Percentiles rank a stretch among this genome's conserved stretches.
These are phyloP conservation scores for Ormyrus thymus DNA, from an alignment of 2,888 invertebrate genomes.

Conservation along the genomic window DNA sequence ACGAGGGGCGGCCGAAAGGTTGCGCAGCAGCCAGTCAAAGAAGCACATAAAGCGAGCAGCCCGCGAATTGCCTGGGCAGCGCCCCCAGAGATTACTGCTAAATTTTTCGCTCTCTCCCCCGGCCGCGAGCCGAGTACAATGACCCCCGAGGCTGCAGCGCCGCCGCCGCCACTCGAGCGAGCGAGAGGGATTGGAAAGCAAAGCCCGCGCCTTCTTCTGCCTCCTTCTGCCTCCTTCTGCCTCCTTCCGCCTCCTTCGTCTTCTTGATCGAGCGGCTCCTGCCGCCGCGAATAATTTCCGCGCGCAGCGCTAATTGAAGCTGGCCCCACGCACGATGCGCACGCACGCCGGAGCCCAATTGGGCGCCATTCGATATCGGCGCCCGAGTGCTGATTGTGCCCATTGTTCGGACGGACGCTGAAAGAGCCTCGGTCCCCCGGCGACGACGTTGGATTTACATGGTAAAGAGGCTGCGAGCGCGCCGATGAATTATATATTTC, in stretches of 20 bases:
- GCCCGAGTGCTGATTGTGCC: slow-evolving; percentile 72
- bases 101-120: slow-evolving; percentile 66
- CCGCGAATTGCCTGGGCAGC: slow-evolving; percentile 59
- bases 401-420: slow-evolving; percentile 65
- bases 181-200: slow-evolving; percentile 41
- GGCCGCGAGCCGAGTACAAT: neutral
- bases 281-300: slow-evolving; percentile 9
- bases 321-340: neutral
- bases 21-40: slow-evolving; percentile 65
- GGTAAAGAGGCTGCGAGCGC: slow-evolving; percentile 1
- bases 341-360: neutral
- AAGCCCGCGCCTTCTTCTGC: slow-evolving; percentile 18
- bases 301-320: neutral
- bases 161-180: slow-evolving; percentile 6
- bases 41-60: slow-evolving; percentile 68
- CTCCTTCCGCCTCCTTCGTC: neutral
- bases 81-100: slow-evolving; percentile 63
- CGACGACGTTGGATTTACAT: slow-evolving; percentile 24
- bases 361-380: slow-evolving; percentile 67
- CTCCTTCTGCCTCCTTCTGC: neutral
- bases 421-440: neutral
- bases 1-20: slow-evolving; percentile 48
- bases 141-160: neutral
- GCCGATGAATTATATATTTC: slow-evolving; percentile 45
- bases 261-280: slow-evolving; percentile 5